Conservation (phyloP, 1,140 invertebrate genomes). For the Danaus plexippus region DNA sequence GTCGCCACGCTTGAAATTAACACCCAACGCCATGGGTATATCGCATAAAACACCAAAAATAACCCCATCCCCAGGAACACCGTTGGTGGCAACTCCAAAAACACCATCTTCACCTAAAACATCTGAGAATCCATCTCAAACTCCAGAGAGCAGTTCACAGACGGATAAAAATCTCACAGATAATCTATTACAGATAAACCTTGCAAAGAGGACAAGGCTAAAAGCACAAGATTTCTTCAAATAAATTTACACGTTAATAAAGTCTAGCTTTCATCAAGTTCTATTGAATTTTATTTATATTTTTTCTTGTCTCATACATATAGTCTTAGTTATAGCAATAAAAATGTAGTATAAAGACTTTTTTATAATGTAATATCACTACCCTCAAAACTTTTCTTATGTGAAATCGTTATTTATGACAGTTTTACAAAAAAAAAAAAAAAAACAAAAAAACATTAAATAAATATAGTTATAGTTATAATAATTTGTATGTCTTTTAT, state of each 20-base stretch:
- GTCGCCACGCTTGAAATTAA: slow-evolving; percentile 63
- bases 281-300: too few species aligned
- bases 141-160: slow-evolving; percentile 14
- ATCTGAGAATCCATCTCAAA: slow-evolving; percentile 31
- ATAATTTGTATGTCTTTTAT: too few species aligned
- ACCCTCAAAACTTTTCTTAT: too few species aligned
- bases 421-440: too few species aligned
- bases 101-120: slow-evolving; percentile 14
- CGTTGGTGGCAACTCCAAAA: slow-evolving; percentile 46
- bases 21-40: slow-evolving; percentile 49
- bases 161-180: slow-evolving; percentile 77
- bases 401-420: too few species aligned
- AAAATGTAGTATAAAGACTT: too few species aligned
- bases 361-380: too few species aligned
- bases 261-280: not conserved
- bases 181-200: slow-evolving; percentile 80
- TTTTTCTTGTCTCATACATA: too few species aligned
- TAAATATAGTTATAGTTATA: too few species aligned
- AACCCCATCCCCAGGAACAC: slow-evolving; percentile 55
- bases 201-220: slow-evolving; percentile 75
- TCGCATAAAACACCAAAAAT: slow-evolving; percentile 63
- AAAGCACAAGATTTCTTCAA: slow-evolving; percentile 77
- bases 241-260: slow-evolving; percentile 13
- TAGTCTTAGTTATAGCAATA: too few species aligned
- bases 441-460: too few species aligned